Conservation (phyloP, 2,888 invertebrate species). For the Nematopogon swammerdamellus region DNA sequence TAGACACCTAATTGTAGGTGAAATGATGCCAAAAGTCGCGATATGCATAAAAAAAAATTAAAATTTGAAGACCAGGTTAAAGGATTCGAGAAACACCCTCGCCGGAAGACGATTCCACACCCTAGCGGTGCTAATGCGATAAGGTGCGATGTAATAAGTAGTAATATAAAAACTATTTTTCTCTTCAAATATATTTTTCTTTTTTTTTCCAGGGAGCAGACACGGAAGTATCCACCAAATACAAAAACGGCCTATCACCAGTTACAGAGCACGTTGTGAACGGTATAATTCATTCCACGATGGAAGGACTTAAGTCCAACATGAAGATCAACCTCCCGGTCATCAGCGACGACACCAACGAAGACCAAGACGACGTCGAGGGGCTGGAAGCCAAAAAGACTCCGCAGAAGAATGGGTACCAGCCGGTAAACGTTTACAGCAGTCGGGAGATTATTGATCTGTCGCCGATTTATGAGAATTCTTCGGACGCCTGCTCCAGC, state of each 20-base stretch:
- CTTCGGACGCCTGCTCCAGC: conserved; percentile 50
- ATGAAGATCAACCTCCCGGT: conserved; percentile 47
- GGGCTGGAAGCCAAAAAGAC: conserved; percentile 18
- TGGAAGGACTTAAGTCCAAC: conserved; percentile 45
- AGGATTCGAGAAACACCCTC: no score
- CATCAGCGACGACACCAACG: conserved; percentile 49
- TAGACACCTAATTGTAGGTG: no score
- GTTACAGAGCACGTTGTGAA: conserved; percentile 40
- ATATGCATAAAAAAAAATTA: no score
- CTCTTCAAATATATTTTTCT: conserved; percentile 15
- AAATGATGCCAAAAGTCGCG: no score
- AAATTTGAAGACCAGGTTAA: no score
- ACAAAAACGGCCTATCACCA: conserved; percentile 42
- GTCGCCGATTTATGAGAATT: conserved; percentile 51
- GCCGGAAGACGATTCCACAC: no score
- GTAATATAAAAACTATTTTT: no score
- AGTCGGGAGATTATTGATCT: conserved; percentile 46
- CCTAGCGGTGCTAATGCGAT: no score
- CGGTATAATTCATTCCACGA: conserved; percentile 42
- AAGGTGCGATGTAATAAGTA: no score
- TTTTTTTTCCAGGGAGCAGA: conserved; percentile 33
- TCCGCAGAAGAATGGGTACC: conserved; percentile 40
- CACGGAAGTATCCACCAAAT: conserved; percentile 39
- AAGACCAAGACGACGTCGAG: conserved; percentile 35
- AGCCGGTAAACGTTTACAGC: conserved; percentile 29